Evolutionary conservation across 2,113 vertebrate species (phyloP).

Genomic region (Phainopepla nitens): DNA sequence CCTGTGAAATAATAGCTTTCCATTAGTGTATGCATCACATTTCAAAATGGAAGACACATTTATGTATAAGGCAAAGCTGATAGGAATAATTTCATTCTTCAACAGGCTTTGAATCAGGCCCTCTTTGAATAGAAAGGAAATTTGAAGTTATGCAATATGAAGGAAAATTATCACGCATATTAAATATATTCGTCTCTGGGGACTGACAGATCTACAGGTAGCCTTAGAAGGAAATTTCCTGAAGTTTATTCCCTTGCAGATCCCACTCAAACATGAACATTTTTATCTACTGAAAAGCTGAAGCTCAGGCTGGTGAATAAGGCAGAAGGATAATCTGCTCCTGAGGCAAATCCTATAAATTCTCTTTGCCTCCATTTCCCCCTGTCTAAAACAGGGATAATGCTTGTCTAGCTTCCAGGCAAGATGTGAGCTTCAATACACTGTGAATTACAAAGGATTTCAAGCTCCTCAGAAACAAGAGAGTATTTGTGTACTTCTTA

Average conservation of each 20-base stretch:
- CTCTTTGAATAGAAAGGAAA: neutral
- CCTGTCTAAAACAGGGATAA: constrained; percentile 32
- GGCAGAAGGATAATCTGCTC: constrained; percentile 4
- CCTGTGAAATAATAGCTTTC: neutral
- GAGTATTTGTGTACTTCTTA: neutral
- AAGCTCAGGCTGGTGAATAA: neutral
- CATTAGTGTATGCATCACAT: fast-evolving
- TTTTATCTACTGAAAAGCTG: constrained; percentile 12
- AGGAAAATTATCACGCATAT: neutral
- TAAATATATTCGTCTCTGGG: neutral
- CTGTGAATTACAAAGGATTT: constrained; percentile 10
- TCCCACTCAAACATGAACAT: neutral
- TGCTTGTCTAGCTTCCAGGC: neutral
- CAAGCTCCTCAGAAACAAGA: neutral
- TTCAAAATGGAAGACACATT: neutral
- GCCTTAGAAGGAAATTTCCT: constrained; percentile 39
- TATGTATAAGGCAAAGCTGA: neutral
- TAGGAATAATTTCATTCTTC: neutral
- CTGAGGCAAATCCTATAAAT: neutral
- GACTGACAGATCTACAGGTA: neutral
- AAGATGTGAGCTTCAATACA: neutral
- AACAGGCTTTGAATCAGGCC: neutral
- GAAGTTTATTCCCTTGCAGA: neutral
- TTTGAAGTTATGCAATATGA: neutral
- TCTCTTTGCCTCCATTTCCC: constrained; percentile 18